Percentiles rank a stretch among this genome's conserved stretches.
Evolutionary conservation across 2,888 invertebrate species (phyloP).

Genomic region (Lithosia quadra): DNA sequence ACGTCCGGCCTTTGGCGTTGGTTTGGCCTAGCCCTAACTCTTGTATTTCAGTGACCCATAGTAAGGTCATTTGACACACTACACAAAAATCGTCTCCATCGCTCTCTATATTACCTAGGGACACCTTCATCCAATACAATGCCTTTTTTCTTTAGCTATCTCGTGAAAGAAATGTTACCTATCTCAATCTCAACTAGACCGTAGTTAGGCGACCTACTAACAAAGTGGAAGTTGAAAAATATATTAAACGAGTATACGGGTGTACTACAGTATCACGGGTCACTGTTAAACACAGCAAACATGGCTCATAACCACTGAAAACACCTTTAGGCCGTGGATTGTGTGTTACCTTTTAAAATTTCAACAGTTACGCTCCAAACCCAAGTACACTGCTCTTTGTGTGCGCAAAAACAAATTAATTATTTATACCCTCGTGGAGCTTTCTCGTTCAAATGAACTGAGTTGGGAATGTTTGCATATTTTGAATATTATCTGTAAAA

Average conservation of each 20-base stretch:
- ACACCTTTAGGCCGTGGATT: conserved; percentile 54
- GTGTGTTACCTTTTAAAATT: conserved; percentile 71
- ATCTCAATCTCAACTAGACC: conserved; percentile 5
- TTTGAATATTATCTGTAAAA: conserved; percentile 55
- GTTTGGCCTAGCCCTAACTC: too few species aligned
- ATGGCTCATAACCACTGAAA: conserved; percentile 62
- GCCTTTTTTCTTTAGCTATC: conserved; percentile 7
- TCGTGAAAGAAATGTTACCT: conserved; percentile 2
- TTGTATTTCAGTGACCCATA: too few species aligned
- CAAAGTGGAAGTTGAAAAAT: conserved; percentile 13
- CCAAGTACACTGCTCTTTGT: conserved; percentile 63
- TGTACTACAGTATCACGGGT: conserved; percentile 19
- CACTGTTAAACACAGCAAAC: conserved; percentile 45
- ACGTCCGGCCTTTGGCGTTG: too few species aligned
- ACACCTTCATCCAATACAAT: conserved; percentile 1
- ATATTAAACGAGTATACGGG: conserved; percentile 13
- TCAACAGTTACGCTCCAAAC: conserved; percentile 64
- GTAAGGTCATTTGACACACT: not conserved
- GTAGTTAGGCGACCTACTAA: conserved; percentile 12
- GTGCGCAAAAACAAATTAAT: conserved; percentile 80
- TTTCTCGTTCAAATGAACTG: conserved; percentile 64
- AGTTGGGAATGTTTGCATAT: conserved; percentile 61
- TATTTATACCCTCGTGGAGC: conserved; percentile 66
- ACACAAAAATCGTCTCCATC: not conserved
- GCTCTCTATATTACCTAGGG: not conserved